Percentiles rank a stretch among this genome's conserved stretches.
These are phyloP conservation scores for Acleris holmiana DNA, from an alignment of 2,888 invertebrate species.

Conservation along the genomic window DNA sequence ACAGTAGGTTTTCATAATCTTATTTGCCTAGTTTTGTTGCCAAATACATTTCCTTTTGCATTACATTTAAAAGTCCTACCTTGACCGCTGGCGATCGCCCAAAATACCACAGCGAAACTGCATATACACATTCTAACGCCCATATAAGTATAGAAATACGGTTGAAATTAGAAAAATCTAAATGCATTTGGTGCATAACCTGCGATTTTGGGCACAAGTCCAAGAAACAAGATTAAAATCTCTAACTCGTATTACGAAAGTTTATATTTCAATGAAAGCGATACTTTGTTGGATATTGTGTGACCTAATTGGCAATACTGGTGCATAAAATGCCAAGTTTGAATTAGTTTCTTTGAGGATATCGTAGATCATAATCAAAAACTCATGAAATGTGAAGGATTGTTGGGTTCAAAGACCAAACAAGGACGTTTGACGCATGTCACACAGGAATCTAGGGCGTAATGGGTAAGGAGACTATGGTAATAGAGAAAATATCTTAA, in stretches of 20 bases:
- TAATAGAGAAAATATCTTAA: too few relatives aligned
- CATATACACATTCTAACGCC: neutral
- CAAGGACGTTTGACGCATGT: too few relatives aligned
- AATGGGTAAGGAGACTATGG: too few relatives aligned
- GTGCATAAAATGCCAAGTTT: constrained; percentile 18
- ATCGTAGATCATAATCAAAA: neutral
- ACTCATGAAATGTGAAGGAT: neutral
- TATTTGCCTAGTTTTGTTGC: neutral
- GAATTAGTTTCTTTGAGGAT: constrained; percentile 9
- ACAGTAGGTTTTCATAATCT: neutral
- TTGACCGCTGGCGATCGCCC: constrained; percentile 33
- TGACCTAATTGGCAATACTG: constrained; percentile 30
- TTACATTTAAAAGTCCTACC: constrained; percentile 8
- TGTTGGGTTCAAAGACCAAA: too few relatives aligned
- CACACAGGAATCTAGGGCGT: too few relatives aligned
- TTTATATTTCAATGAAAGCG: constrained; percentile 24
- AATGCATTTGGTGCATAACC: neutral
- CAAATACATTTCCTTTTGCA: neutral
- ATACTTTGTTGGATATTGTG: neutral
- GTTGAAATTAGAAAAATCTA: constrained; percentile 3
- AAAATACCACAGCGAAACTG: neutral
- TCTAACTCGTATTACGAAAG: constrained; percentile 25
- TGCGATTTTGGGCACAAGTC: constrained; percentile 14
- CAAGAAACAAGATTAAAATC: constrained; percentile 32
- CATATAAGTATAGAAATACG: neutral